A percentile compares a stretch with the other conserved stretches of the same genome.
Conservation (phyloP, 2,888 invertebrate genomes). For the Cephus rjabovi region DNA sequence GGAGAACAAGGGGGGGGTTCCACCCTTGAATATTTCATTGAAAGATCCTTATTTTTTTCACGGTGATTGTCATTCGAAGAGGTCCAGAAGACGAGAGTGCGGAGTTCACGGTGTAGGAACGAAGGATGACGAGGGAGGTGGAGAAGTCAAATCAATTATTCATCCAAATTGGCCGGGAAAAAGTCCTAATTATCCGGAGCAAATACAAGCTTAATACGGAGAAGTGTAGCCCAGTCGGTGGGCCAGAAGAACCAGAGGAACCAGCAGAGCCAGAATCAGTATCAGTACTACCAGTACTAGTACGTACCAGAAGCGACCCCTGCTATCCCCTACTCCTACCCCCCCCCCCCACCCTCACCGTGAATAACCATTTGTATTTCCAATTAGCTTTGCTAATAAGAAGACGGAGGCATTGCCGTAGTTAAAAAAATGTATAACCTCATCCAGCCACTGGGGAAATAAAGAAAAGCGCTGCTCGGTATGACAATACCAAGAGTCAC, state of each 20-base stretch:
- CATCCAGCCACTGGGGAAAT: constrained; percentile 67
- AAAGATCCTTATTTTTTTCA: constrained; percentile 55
- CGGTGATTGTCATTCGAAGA: constrained; percentile 63
- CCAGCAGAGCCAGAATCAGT: not conserved
- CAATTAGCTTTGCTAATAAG: constrained; percentile 68
- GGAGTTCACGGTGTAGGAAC: constrained; percentile 27
- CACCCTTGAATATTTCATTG: constrained; percentile 62
- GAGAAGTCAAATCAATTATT: constrained; percentile 64
- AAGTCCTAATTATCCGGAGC: constrained; percentile 67
- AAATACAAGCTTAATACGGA: constrained; percentile 65
- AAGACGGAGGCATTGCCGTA: constrained; percentile 63
- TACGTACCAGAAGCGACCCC: constrained; percentile 12
- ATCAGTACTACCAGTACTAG: not conserved
- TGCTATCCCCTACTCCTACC: constrained; percentile 10
- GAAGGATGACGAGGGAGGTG: constrained; percentile 33
- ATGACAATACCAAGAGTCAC: constrained; percentile 59
- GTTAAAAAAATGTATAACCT: constrained; percentile 66
- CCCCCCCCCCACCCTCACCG: constrained; percentile 53
- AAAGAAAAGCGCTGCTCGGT: constrained; percentile 63
- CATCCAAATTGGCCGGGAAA: constrained; percentile 64
- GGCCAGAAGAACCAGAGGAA: not conserved
- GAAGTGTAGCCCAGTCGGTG: constrained; percentile 46
- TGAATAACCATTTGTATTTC: constrained; percentile 68
- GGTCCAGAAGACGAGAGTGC: constrained; percentile 35
- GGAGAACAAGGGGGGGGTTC: constrained; percentile 12